Base-by-base conservation (phyloP, 1,140 invertebrate species). In the Heliothis subflexa region DNA sequence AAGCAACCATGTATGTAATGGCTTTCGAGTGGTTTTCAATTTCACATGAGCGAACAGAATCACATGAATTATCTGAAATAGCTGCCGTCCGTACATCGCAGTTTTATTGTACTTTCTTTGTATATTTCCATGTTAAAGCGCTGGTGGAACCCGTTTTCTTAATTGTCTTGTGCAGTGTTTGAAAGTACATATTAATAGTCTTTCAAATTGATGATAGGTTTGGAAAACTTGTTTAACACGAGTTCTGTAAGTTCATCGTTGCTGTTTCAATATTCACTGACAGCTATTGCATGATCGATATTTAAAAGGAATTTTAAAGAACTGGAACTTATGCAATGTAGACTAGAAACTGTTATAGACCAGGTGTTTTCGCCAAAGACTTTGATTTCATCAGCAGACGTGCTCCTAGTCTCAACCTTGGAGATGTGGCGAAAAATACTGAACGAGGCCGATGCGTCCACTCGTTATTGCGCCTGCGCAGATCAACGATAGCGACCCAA, bases 1-100 rank as follows among this genome's bases (percentile, higher is more conserved):
- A 82, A 78, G 82, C 78, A 83, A 83, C 78, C 78, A 82, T 82
- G 79, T 78, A 81, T 73, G 80, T 85, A 82, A 79, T 83, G 74
- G 75, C 77, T 55, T 71, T 73, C 77, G 33, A 66, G 68, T 83
- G 80, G 77, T 81, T 64, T 81, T 66, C 71, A 78, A 76, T 84
- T 76, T 80, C 78, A 79, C 78, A 78, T 81, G 81, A 78, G 61
- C 50, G 64, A 49, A 66, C 33, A 47, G 71, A 72, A 81, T 79
- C 74, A 66, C 62, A 68, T 68, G 62, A 68, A 68, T 77, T 66
- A 57, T 66, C 74, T 68, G 28, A 57, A 66, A 57, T 55, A 50
- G 62, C 33, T 68, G 33, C 49, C 10, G 62, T 49, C 45, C 74
- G 18, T 68, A 68, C 33, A 77, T 52, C 25, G 10, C 11, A 21